These are phyloP conservation scores for Sebastes iracundus DNA, from an alignment of 2,797 vertebrate species.

Conservation along the genomic window DNA sequence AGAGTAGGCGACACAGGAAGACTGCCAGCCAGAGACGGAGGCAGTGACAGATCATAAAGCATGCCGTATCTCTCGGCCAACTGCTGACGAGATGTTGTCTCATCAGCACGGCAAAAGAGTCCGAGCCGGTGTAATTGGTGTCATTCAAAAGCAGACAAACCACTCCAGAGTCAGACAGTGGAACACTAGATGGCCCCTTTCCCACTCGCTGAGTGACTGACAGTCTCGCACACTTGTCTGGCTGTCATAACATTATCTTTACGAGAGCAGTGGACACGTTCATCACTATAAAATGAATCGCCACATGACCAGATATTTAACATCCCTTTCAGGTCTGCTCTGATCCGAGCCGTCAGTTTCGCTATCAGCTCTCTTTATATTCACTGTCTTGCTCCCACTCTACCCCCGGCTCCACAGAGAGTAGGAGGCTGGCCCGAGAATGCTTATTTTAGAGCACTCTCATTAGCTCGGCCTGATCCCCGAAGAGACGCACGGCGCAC, in stretches of 20 bases:
- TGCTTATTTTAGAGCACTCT: slow-evolving; percentile 79
- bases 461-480: slow-evolving; percentile 75
- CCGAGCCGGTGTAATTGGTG: background rate
- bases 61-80: background rate
- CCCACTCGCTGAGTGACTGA: background rate
- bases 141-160: slow-evolving; percentile 29
- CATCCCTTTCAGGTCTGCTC: background rate
- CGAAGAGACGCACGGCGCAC: slow-evolving; percentile 19
- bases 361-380: slow-evolving; percentile 23
- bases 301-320: slow-evolving; percentile 10
- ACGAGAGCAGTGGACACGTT: background rate
- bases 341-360: background rate
- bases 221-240: background rate
- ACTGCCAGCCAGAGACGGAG: background rate
- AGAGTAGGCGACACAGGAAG: background rate
- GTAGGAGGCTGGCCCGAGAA: slow-evolving; percentile 51
- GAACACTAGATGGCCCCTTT: background rate
- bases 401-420: slow-evolving; percentile 40
- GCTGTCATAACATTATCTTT: background rate
- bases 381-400: slow-evolving; percentile 14
- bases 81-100: slow-evolving; percentile 41
- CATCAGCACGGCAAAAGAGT: background rate
- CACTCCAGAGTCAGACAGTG: slow-evolving; percentile 31
- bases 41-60: background rate
- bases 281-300: background rate